Base-by-base conservation (phyloP, 2,888 invertebrate species). In the Yponomeuta evonymella region DNA sequence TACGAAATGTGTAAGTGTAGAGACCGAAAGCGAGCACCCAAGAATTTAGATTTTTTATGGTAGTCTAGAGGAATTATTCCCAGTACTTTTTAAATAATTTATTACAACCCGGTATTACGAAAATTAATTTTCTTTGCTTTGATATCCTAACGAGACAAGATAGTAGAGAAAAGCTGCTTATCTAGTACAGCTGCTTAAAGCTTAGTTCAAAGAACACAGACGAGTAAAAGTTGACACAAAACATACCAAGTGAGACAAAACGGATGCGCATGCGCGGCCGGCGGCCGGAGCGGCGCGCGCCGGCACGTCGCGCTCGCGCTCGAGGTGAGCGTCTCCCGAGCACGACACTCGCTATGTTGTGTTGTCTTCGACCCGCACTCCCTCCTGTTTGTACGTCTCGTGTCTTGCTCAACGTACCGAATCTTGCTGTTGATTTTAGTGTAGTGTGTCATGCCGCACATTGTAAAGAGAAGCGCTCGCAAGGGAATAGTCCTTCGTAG, bases 371-470 rank as follows among this genome's bases (percentile, higher is more conserved):
- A 72, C 75, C 75, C 76, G 76, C 79, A 78, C 70, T 63, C 51
- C 68, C 77, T 78, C 79, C 85, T 84, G 88, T 89, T 89, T 83
- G 89, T 90, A 87, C 86, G 86, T 82, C 82, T 81, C 83, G 85
- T 88, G 83, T 90, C 81, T 89, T 85, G 85, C 85, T 86, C 85
- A 86, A 89, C 89, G 85, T 85, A 89, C 82, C 82, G 81, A 88
- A 81, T 87, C 85, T 90, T 89, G 89, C 86, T 90, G 88, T 90
- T 89, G 81, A 88, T 79, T 69, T 86, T 91, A 90, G 91, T 81
- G 87, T 91, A 91, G 90, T 91, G 89, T 89, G 81, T 67, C 62
- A 87, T 90, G 90, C 86, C 85, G 88, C 89, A 90, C 90, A 66
- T 79, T 82, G 81, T 81, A 80, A 82, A 79, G 82, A 82, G 78